phyloP scores from a whole-genome alignment of 2,797 vertebrate species.

The Phalloptychus januarius region DNA sequence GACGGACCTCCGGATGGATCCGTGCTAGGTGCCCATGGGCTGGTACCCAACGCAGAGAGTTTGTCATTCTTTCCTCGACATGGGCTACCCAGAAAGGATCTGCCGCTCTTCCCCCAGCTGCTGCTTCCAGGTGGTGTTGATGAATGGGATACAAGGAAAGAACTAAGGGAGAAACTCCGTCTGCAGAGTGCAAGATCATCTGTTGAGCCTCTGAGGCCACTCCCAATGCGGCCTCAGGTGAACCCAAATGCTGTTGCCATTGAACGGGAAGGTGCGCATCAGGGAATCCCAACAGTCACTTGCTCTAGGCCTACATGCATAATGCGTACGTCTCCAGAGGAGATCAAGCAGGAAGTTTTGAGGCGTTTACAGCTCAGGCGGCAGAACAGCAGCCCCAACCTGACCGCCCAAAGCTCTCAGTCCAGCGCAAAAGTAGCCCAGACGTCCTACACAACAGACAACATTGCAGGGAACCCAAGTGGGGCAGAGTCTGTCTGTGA shows the following conservation, averaged over 20 bases:
- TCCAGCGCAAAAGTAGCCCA: slow-evolving; percentile 60
- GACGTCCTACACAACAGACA: slow-evolving; percentile 81
- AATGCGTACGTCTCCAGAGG: slow-evolving; percentile 78
- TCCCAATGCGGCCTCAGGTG: slow-evolving; percentile 77
- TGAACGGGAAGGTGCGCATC: slow-evolving; percentile 25
- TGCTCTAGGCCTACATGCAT: slow-evolving; percentile 62
- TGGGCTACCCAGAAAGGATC: slow-evolving; percentile 72
- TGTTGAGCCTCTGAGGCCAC: slow-evolving; percentile 77
- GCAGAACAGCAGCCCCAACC: slow-evolving; percentile 86
- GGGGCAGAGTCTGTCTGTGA: slow-evolving; percentile 50
- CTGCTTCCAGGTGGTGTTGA: slow-evolving; percentile 79
- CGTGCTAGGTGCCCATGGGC: slow-evolving; percentile 51
- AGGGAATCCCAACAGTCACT: slow-evolving; percentile 25
- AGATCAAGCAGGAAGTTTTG: slow-evolving; percentile 88
- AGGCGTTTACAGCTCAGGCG: slow-evolving; percentile 84
- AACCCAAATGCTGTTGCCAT: slow-evolving; percentile 39
- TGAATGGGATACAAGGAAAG: slow-evolving; percentile 83
- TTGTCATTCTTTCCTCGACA: slow-evolving; percentile 74
- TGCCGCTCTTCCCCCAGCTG: slow-evolving; percentile 83
- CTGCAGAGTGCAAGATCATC: slow-evolving; percentile 83
- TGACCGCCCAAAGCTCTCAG: slow-evolving; percentile 69
- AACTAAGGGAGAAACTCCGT: slow-evolving; percentile 86
- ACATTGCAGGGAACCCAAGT: slow-evolving; percentile 44
- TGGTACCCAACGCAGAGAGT: slow-evolving; percentile 69
- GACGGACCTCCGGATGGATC: slow-evolving; percentile 76